Percentiles rank a stretch among this genome's conserved stretches.
Conservation (phyloP, 2,113 vertebrate genomes). For the Pseudorasbora parva region DNA sequence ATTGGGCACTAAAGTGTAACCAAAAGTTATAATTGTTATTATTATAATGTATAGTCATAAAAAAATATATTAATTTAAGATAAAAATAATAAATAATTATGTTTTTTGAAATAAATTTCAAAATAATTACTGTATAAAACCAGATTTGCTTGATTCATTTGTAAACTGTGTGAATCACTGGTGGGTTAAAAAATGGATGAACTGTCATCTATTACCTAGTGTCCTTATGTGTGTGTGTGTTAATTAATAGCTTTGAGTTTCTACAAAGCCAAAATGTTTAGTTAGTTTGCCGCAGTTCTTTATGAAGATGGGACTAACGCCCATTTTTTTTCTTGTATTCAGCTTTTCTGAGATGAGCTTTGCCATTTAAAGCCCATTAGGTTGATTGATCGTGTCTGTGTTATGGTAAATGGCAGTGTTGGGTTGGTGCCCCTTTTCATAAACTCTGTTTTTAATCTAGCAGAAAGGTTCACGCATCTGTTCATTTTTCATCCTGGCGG, state of each 20-base stretch:
- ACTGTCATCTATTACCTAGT: not conserved
- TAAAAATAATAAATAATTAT: no score
- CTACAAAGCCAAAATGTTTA: slow-evolving; percentile 10
- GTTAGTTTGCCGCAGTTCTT: slow-evolving; percentile 7
- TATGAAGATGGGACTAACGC: not conserved
- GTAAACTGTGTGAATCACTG: not conserved
- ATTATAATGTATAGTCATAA: no score
- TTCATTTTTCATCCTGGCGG: slow-evolving; percentile 40
- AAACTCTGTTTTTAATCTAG: slow-evolving; percentile 53
- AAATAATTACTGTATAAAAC: not conserved
- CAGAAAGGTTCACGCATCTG: slow-evolving; percentile 46
- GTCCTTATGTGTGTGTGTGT: slow-evolving; percentile 15
- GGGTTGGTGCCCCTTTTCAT: slow-evolving; percentile 44
- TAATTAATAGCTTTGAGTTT: not conserved
- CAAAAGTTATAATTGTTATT: not conserved
- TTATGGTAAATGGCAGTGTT: slow-evolving; percentile 45
- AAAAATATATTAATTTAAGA: no score
- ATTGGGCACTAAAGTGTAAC: no score
- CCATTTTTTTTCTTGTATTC: not conserved
- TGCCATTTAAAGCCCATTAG: slow-evolving; percentile 55
- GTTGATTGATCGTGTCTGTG: slow-evolving; percentile 49
- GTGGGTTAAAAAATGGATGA: slow-evolving; percentile 25
- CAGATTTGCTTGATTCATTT: not conserved
- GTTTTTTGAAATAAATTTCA: no score
- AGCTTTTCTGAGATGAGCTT: slow-evolving; percentile 40